Evolutionary conservation across 2,797 vertebrate genomes (phyloP).

Genomic region (Eospalax fontanierii): DNA sequence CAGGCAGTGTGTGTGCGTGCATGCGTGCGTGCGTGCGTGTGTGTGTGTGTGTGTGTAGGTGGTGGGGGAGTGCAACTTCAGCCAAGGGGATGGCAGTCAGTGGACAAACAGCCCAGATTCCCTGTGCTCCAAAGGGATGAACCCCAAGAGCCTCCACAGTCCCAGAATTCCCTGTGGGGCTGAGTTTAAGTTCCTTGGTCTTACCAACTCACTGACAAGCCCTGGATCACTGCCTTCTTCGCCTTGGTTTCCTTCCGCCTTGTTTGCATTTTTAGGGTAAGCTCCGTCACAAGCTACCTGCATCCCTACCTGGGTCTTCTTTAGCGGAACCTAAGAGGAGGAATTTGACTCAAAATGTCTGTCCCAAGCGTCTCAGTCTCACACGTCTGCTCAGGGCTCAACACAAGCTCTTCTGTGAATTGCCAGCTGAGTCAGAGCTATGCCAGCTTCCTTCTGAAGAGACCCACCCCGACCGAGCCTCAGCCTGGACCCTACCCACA

Average conservation of each 20-base stretch:
- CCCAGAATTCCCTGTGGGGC: background rate
- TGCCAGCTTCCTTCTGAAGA: background rate
- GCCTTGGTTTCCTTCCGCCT: background rate
- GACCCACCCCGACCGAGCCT: background rate
- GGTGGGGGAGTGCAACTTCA: background rate
- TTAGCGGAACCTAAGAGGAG: background rate
- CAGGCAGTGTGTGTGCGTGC: too few relatives aligned
- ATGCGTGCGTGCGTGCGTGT: background rate
- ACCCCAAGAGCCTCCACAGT: background rate
- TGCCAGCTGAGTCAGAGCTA: fast-evolving
- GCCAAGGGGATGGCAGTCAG: background rate
- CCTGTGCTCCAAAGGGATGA: background rate
- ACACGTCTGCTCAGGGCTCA: background rate
- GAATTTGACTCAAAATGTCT: background rate
- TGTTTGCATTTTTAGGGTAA: background rate
- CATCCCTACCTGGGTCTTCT: background rate
- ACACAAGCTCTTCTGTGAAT: background rate
- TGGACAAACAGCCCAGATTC: background rate
- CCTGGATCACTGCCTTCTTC: fast-evolving
- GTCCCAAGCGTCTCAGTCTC: background rate
- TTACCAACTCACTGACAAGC: background rate
- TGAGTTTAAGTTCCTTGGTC: fast-evolving
- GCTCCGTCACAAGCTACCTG: background rate
- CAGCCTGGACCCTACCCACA: background rate
- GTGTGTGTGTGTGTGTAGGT: background rate